These are phyloP conservation scores for Ammodytes marinus DNA, from an alignment of 2,113 vertebrate species.

Conservation along the genomic window DNA sequence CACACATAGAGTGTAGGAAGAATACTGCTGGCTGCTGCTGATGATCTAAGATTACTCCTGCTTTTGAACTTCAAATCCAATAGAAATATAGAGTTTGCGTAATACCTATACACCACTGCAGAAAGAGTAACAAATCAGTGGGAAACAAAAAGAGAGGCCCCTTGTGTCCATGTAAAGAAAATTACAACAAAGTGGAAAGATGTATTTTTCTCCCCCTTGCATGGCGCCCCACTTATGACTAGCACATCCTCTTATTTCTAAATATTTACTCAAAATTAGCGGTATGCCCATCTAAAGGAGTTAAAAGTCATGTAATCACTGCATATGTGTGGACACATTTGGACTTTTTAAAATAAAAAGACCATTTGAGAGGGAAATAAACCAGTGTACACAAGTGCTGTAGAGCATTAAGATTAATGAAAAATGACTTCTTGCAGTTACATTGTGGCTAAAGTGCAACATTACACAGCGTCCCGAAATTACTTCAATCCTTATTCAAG, in stretches of 20 bases:
- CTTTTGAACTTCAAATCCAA: conserved; percentile 68
- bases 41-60: conserved; percentile 55
- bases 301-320: neutral
- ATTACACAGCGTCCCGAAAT: conserved; percentile 18
- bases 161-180: conserved; percentile 17
- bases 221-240: neutral
- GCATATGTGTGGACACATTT: neutral
- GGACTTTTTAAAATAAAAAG: neutral
- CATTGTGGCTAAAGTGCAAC: conserved; percentile 3
- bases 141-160: conserved; percentile 36
- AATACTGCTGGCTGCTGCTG: conserved; percentile 68
- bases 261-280: conserved; percentile 12
- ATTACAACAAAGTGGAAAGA: conserved; percentile 22
- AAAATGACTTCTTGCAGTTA: conserved; percentile 10
- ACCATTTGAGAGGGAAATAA: conserved; percentile 18
- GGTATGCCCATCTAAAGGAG: conserved; percentile 4
- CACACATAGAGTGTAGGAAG: conserved; percentile 66
- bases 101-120: conserved; percentile 44
- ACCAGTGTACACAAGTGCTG: neutral
- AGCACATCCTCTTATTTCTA: neutral
- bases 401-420: conserved; percentile 4
- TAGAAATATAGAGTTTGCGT: conserved; percentile 52
- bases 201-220: conserved; percentile 32
- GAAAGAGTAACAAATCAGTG: conserved; percentile 31
- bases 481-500: conserved; percentile 14